Conservation (phyloP, 2,888 invertebrate species). For the Gasteruption jaculator region DNA sequence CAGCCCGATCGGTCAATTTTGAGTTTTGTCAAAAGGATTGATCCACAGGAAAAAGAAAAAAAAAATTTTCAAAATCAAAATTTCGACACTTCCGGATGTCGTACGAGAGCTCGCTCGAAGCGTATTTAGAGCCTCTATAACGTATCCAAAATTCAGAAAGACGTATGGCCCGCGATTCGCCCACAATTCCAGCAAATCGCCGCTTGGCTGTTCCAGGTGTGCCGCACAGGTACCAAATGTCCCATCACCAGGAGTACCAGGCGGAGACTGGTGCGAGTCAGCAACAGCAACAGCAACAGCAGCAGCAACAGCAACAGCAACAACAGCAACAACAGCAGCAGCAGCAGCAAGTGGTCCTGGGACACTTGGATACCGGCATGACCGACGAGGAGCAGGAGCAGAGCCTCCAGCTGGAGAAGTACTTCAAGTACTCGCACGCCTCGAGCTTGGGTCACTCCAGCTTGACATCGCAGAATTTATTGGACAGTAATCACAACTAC, state of each 20-base stretch:
- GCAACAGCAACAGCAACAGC: slow-evolving; percentile 29
- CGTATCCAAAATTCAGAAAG: too few species aligned
- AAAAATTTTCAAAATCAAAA: slow-evolving; percentile 1
- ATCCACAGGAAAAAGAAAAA: not conserved
- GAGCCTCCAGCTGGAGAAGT: slow-evolving; percentile 44
- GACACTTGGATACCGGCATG: slow-evolving; percentile 38
- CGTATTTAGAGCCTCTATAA: too few species aligned
- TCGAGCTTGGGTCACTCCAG: slow-evolving; percentile 37
- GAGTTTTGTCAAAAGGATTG: not conserved
- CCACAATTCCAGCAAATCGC: not conserved
- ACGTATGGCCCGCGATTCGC: too few species aligned
- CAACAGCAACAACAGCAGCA: slow-evolving; percentile 30
- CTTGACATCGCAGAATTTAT: slow-evolving; percentile 40
- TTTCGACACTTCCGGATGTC: too few species aligned
- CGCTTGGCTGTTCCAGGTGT: slow-evolving; percentile 31
- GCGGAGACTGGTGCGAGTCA: slow-evolving; percentile 31
- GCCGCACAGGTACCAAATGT: slow-evolving; percentile 45
- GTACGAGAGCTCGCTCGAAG: too few species aligned
- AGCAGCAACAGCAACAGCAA: slow-evolving; percentile 24
- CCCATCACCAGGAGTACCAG: slow-evolving; percentile 47
- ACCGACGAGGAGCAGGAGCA: slow-evolving; percentile 41
- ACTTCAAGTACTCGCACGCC: slow-evolving; percentile 45
- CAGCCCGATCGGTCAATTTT: too few species aligned
- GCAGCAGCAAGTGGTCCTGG: slow-evolving; percentile 37
- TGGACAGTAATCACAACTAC: slow-evolving; percentile 59